Conservation (phyloP, 2,113 vertebrate genomes). For the Mus pahari region DNA sequence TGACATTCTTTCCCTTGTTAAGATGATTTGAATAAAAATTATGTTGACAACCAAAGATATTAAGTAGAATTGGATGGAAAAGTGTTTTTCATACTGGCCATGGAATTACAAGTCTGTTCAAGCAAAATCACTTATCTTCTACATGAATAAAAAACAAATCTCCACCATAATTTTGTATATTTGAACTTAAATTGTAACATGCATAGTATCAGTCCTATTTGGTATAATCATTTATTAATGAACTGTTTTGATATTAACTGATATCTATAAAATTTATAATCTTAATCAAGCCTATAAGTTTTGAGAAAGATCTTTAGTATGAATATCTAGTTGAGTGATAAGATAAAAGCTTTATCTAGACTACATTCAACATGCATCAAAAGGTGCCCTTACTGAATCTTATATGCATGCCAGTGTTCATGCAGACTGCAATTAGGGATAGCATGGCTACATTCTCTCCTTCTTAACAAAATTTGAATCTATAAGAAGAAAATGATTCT, state of each 20-base stretch:
- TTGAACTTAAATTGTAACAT: background rate
- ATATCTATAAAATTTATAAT: background rate
- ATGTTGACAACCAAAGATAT: background rate
- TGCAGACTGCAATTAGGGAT: background rate
- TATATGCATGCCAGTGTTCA: background rate
- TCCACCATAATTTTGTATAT: background rate
- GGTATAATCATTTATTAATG: background rate
- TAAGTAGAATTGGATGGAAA: background rate
- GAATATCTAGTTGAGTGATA: conserved; percentile 11
- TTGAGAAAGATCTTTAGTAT: conserved; percentile 20
- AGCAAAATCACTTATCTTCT: background rate
- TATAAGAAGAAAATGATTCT: background rate
- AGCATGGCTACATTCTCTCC: background rate
- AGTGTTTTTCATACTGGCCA: background rate
- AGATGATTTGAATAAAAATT: background rate
- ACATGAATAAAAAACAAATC: conserved; percentile 35
- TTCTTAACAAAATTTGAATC: background rate
- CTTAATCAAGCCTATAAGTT: background rate
- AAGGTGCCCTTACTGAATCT: background rate
- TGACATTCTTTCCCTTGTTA: background rate
- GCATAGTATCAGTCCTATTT: background rate
- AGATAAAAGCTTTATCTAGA: background rate
- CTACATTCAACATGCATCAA: background rate
- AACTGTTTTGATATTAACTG: conserved; percentile 27
- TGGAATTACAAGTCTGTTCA: background rate